Evolutionary conservation across 2,113 vertebrate genomes (phyloP), one percentile per base, ranked within the genome.

Genomic region (Poeciliopsis retropinna): DNA sequence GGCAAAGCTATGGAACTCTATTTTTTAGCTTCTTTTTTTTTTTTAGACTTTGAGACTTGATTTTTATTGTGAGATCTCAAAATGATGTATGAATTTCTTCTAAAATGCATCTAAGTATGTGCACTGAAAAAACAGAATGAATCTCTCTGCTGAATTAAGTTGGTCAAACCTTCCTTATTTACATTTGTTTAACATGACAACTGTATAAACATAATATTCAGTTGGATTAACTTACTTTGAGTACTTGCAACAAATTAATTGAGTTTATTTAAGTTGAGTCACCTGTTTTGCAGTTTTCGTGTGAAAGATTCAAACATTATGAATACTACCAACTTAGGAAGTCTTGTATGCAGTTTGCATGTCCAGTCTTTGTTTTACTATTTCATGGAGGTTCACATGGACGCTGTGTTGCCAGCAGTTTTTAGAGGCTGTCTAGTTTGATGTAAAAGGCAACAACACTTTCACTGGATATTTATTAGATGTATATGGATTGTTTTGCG

Each of bases 401-500:
- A 54, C 0, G 7, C 47, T 41, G 15, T 57, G 67, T 70, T 51
- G 64, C 44, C 64, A 47, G 28, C 25, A 31, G 32, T 41, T 72
- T 64, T 31, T 12, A 73, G 64, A n/a, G 13, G 47, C 5, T 47
- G 1, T 67, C 47, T 62, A 3, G 73, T n/a, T 70, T 70, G 34
- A 57, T 65, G 65, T 32, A 61, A 29, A 19, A 2, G 32, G 27
- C 19, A 31, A 3, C 30, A 63, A 76, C 8, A 30, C 61, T 47
- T 76, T 70, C 25, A 60, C 51, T 72, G 28, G 30, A 64, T 10
- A 75, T 68, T 67, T 3, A 67, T 28, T 15, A 4, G 11, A 32
- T 69, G 78, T 73, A 60, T 64, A 64, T 39, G n/a, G 30, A 14
- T 37, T 19, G 34, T 66, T 39, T n/a, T 54, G 39, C 66, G 9